Conservation (phyloP, 2,888 invertebrate genomes). For the Cephalotes varians region DNA sequence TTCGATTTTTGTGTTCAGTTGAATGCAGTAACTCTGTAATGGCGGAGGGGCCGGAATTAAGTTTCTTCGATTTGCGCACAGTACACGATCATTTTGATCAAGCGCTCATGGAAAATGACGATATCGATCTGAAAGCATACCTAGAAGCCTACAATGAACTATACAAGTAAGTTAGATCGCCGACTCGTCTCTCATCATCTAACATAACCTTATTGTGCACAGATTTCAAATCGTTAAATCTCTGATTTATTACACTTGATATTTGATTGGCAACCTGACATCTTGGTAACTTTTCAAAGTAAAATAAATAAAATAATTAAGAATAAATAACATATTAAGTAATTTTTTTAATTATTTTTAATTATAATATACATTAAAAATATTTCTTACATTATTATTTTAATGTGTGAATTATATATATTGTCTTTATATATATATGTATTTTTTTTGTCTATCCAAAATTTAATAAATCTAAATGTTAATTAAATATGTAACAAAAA, state of each 20-base stretch:
- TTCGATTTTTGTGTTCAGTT: constrained; percentile 12
- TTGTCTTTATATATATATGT: too few species aligned
- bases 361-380: neutral
- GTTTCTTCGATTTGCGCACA: constrained; percentile 87
- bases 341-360: too few species aligned
- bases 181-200: neutral
- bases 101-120: constrained; percentile 90
- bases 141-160: constrained; percentile 93
- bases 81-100: constrained; percentile 90
- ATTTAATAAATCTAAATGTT: too few species aligned
- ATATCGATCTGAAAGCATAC: constrained; percentile 91
- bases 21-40: constrained; percentile 69
- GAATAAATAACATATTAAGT: neutral
- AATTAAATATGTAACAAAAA: too few species aligned
- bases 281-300: neutral
- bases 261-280: neutral
- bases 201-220: constrained; percentile 61
- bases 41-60: constrained; percentile 80
- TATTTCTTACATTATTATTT: neutral
- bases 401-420: too few species aligned
- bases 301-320: neutral
- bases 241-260: neutral
- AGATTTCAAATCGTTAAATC: neutral
- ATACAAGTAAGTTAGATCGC: constrained; percentile 89
- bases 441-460: too few species aligned